A percentile compares a stretch with the other conserved stretches of the same genome.
These are phyloP conservation scores for Camponotus fellah DNA, from an alignment of 2,888 invertebrate genomes.

Conservation along the genomic window DNA sequence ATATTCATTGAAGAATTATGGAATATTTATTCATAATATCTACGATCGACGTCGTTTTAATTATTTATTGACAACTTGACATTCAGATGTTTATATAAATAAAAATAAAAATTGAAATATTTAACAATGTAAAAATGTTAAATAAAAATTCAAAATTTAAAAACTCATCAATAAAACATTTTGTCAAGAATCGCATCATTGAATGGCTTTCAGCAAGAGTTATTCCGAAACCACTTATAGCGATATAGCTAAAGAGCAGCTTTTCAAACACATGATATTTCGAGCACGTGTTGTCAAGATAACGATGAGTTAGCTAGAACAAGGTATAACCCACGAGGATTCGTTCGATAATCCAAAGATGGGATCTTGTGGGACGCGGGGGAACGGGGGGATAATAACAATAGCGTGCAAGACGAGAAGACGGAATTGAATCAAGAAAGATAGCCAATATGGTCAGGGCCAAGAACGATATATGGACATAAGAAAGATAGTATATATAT, in stretches of 20 bases:
- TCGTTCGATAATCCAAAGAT: constrained; percentile 71
- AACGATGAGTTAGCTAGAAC: constrained; percentile 57
- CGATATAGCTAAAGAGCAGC: not conserved
- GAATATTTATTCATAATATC: not conserved
- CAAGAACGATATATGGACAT: not conserved
- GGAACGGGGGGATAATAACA: constrained; percentile 9
- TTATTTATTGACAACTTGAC: not conserved
- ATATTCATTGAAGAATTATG: too few species aligned
- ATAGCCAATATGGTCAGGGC: not conserved
- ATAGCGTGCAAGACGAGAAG: constrained; percentile 20
- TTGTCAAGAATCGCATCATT: not conserved
- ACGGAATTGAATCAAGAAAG: constrained; percentile 14
- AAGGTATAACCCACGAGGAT: constrained; percentile 55
- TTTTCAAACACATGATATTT: not conserved
- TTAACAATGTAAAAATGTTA: not conserved
- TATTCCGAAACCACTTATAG: not conserved
- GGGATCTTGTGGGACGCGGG: constrained; percentile 27
- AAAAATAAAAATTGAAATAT: not conserved
- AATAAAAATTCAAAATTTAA: not conserved
- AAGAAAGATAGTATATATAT: not conserved
- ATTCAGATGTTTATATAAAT: not conserved
- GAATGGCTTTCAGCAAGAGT: not conserved
- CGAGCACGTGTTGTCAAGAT: constrained; percentile 10
- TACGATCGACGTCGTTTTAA: too few species aligned
- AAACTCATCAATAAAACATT: not conserved